These are phyloP conservation scores for Podarcis lilfordi DNA, from an alignment of 2,797 vertebrate species.

Conservation along the genomic window DNA sequence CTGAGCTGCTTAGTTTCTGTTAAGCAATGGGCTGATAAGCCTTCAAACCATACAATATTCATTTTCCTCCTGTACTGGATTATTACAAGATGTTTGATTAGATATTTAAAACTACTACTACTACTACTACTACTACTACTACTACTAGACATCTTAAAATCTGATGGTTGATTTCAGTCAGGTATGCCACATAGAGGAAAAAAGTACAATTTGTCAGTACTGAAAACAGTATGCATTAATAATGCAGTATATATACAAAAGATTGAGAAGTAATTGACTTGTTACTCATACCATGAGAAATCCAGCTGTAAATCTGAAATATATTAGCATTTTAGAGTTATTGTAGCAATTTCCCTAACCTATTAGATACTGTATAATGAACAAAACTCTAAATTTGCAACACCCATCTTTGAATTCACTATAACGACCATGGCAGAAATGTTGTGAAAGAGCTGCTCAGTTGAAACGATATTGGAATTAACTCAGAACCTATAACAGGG, in stretches of 20 bases:
- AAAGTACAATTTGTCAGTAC: neutral
- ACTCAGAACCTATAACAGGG: neutral
- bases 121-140: no score
- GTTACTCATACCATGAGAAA: no score
- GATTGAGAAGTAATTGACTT: no score
- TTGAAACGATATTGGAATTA: neutral
- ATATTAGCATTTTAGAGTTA: neutral
- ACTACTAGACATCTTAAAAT: neutral
- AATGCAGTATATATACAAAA: no score
- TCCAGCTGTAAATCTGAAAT: neutral
- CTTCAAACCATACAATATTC: no score
- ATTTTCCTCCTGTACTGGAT: no score
- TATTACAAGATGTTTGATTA: neutral
- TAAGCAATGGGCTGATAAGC: no score
- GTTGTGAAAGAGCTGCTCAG: neutral
- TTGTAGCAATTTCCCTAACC: neutral
- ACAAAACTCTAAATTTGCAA: neutral
- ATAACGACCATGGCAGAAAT: neutral
- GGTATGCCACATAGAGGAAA: neutral
- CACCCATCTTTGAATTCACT: neutral
- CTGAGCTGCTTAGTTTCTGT: no score
- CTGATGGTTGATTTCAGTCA: neutral
- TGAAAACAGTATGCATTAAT: no score
- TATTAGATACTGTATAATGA: neutral
- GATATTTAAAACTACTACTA: neutral